A percentile compares a stretch with the other conserved stretches of the same genome.
These are phyloP conservation scores for Periplaneta americana DNA, from an alignment of 1,140 invertebrate genomes.

Conservation along the genomic window DNA sequence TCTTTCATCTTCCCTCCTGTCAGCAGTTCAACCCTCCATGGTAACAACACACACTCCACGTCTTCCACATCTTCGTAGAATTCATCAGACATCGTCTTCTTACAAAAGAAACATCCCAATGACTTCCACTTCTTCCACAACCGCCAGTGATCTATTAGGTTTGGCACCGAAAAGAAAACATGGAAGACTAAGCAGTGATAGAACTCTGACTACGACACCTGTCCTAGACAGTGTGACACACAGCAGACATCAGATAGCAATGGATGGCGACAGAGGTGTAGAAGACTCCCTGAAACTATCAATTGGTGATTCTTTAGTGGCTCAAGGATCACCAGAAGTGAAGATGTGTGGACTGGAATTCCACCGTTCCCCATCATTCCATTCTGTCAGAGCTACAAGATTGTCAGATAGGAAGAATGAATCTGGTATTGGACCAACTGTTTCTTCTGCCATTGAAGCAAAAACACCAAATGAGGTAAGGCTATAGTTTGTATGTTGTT, in stretches of 20 bases:
- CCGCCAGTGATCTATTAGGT: slow-evolving; percentile 49
- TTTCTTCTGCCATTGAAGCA: background rate
- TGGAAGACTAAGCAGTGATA: slow-evolving; percentile 54
- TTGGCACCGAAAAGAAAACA: slow-evolving; percentile 79
- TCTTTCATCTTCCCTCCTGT: slow-evolving; percentile 48
- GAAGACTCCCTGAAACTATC: background rate
- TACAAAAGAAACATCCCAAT: slow-evolving; percentile 48
- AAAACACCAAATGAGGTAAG: background rate
- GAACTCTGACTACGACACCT: background rate
- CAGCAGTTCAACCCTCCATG: slow-evolving; percentile 9
- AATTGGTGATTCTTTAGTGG: slow-evolving; percentile 29
- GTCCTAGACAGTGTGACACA: background rate
- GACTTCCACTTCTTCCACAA: slow-evolving; percentile 25
- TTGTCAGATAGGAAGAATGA: background rate
- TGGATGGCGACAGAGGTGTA: background rate
- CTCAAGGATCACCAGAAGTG: slow-evolving; percentile 68
- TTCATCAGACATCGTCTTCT: slow-evolving; percentile 47
- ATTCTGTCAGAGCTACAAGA: background rate
- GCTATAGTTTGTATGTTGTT: too few species aligned
- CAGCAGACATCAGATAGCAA: background rate
- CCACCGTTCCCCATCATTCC: background rate
- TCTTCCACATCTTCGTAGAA: slow-evolving; percentile 60
- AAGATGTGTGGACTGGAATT: slow-evolving; percentile 54
- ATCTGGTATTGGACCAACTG: background rate
- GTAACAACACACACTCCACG: slow-evolving; percentile 38